Conservation (phyloP, 2,888 invertebrate species). For the Cactoblastis cactorum region DNA sequence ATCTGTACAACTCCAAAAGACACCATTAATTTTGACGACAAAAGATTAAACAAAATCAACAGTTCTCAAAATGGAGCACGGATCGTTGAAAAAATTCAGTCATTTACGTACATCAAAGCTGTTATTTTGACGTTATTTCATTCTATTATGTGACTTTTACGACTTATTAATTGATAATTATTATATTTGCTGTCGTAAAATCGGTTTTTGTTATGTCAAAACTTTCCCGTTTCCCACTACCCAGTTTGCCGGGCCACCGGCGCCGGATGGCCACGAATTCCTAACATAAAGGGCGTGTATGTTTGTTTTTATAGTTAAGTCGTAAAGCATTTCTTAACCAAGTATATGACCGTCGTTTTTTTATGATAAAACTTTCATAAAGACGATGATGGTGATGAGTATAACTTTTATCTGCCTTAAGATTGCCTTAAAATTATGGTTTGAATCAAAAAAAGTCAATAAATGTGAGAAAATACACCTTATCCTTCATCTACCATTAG, state of each 20-base stretch:
- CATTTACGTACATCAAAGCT: conserved; percentile 4
- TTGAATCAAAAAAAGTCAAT: no score
- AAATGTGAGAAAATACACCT: no score
- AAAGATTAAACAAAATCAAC: conserved; percentile 5
- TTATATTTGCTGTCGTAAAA: conserved; percentile 5
- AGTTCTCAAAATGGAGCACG: conserved; percentile 1
- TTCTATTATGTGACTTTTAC: conserved; percentile 1
- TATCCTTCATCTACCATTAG: no score
- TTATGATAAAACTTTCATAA: no score
- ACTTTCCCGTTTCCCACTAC: neutral
- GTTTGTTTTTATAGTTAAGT: neutral
- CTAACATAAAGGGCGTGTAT: neutral
- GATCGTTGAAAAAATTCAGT: neutral
- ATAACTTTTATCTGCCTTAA: no score
- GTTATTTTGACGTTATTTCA: neutral
- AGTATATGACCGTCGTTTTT: no score
- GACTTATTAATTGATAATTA: neutral
- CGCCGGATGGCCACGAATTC: no score
- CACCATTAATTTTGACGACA: neutral
- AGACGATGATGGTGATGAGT: no score
- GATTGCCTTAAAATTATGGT: no score
- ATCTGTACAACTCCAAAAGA: neutral
- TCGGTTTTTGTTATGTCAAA: neutral
- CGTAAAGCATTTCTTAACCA: no score
- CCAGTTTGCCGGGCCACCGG: neutral